Conservation (phyloP, 2,888 invertebrate genomes). For the Scaeva pyrastri region DNA sequence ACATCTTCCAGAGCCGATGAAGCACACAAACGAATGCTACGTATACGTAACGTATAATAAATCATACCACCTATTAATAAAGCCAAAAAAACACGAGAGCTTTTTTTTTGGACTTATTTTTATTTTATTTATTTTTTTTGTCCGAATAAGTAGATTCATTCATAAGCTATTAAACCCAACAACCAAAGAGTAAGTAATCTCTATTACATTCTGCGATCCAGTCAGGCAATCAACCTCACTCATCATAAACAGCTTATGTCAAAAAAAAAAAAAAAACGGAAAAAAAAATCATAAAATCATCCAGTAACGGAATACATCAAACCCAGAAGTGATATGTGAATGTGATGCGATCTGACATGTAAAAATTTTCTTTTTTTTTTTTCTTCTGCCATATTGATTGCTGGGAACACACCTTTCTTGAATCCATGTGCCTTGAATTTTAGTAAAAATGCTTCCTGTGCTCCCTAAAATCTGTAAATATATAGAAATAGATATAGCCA, state of each 20-base stretch:
- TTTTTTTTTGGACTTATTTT: slow-evolving; percentile 11
- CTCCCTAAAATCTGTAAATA: not conserved
- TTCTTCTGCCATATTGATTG: slow-evolving; percentile 65
- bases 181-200: slow-evolving; percentile 70
- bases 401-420: slow-evolving; percentile 65
- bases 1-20: slow-evolving; percentile 55
- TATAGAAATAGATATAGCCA: not conserved
- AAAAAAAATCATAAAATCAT: slow-evolving; percentile 65
- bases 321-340: slow-evolving; percentile 66
- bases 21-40: slow-evolving; percentile 28
- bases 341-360: slow-evolving; percentile 65
- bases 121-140: slow-evolving; percentile 36
- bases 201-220: slow-evolving; percentile 47
- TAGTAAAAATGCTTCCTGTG: slow-evolving; percentile 33
- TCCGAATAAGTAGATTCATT: slow-evolving; percentile 64
- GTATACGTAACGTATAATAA: slow-evolving; percentile 38
- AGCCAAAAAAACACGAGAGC: slow-evolving; percentile 61
- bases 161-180: slow-evolving; percentile 72
- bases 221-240: slow-evolving; percentile 66
- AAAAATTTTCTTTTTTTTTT: slow-evolving; percentile 61
- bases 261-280: too few relatives aligned
- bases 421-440: slow-evolving; percentile 40
- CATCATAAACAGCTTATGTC: slow-evolving; percentile 72
- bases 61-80: slow-evolving; percentile 70
- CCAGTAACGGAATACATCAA: slow-evolving; percentile 70